These are phyloP conservation scores for Desoria tigrina DNA, from an alignment of 2,888 invertebrate genomes.

Conservation along the genomic window DNA sequence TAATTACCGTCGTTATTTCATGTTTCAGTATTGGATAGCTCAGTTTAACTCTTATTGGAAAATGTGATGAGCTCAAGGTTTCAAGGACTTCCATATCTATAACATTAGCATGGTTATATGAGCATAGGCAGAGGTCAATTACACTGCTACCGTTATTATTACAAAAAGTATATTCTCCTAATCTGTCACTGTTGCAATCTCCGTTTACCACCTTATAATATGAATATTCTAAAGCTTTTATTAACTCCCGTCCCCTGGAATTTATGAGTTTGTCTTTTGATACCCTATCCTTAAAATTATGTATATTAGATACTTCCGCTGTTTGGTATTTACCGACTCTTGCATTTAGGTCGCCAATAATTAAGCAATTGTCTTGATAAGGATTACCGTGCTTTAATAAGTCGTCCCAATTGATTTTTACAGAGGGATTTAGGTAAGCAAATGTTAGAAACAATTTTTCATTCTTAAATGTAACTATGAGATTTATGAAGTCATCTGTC, in stretches of 20 bases:
- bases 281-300: not conserved
- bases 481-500: not conserved
- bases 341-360: slow-evolving; percentile 7
- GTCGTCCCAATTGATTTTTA: not conserved
- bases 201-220: not conserved
- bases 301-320: too few species aligned
- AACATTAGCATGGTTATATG: not conserved
- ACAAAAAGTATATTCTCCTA: slow-evolving; percentile 14
- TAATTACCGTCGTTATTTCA: not conserved
- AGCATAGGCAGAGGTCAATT: slow-evolving; percentile 4
- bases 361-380: too few species aligned
- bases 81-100: not conserved
- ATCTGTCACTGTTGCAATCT: not conserved
- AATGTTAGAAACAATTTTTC: not conserved
- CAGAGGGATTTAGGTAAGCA: not conserved
- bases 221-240: not conserved
- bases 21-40: too few species aligned
- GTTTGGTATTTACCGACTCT: not conserved
- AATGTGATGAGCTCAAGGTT: not conserved
- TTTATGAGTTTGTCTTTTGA: not conserved
- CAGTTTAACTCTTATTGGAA: not conserved
- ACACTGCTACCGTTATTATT: slow-evolving; percentile 16
- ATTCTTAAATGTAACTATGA: too few species aligned
- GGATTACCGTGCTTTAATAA: not conserved
- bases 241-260: not conserved